Evolutionary conservation across 2,888 invertebrate genomes (phyloP).

Genomic region (Chymomyza procnemis): DNA sequence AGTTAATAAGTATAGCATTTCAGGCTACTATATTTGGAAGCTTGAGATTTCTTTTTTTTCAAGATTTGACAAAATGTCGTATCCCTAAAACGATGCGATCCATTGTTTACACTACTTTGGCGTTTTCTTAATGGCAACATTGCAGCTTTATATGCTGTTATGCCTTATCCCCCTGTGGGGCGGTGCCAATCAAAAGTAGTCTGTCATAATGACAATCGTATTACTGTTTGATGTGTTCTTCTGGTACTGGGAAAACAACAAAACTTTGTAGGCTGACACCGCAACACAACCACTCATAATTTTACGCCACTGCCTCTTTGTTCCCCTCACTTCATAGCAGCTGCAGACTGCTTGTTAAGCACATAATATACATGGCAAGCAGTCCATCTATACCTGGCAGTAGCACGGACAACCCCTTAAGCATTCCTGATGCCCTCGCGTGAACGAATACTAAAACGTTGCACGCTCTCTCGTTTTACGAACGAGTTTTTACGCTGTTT

Average conservation of each 20-base stretch:
- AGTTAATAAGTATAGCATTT: no score
- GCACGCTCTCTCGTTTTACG: slow-evolving; percentile 20
- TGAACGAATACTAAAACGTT: slow-evolving; percentile 27
- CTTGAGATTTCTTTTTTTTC: no score
- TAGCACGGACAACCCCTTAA: slow-evolving; percentile 55
- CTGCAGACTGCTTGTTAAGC: neutral
- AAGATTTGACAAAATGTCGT: no score
- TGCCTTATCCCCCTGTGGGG: neutral
- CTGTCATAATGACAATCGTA: slow-evolving; percentile 47
- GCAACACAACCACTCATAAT: slow-evolving; percentile 53
- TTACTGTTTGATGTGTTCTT: slow-evolving; percentile 65
- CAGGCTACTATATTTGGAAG: no score
- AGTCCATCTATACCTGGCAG: slow-evolving; percentile 9
- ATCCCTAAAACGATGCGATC: no score
- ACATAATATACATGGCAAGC: neutral
- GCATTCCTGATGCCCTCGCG: slow-evolving; percentile 19
- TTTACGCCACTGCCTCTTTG: slow-evolving; percentile 29
- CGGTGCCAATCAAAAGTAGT: slow-evolving; percentile 41
- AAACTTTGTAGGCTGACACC: slow-evolving; percentile 50
- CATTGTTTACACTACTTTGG: no score
- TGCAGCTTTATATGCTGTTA: neutral
- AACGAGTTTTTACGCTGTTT: neutral
- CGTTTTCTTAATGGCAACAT: no score
- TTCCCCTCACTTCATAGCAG: slow-evolving; percentile 28
- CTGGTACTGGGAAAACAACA: slow-evolving; percentile 58